Percentiles rank a stretch among this genome's conserved stretches.
Evolutionary conservation across 2,888 invertebrate species (phyloP).

Genomic region (Macrophya annulata): DNA sequence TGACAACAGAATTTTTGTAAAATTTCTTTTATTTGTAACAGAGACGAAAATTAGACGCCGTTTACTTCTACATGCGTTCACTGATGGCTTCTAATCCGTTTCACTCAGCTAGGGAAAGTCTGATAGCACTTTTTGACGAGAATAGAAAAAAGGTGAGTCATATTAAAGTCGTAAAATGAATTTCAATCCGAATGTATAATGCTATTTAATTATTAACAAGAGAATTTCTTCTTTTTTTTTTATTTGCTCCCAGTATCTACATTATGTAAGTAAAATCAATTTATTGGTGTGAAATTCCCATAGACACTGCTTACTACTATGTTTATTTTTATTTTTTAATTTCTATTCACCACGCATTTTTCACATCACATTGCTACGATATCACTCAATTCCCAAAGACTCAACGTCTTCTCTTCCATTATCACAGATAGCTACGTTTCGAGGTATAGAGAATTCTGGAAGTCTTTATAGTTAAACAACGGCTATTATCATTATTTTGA

Average conservation of each 20-base stretch:
- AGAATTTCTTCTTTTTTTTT: constrained; percentile 74
- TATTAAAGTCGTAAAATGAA: background rate
- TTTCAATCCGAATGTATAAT: background rate
- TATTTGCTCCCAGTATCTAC: constrained; percentile 81
- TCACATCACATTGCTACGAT: constrained; percentile 2
- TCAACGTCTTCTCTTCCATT: background rate
- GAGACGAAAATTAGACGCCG: constrained; percentile 97
- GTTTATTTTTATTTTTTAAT: too few relatives aligned
- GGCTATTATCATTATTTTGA: background rate
- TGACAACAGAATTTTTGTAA: background rate
- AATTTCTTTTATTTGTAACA: constrained; percentile 79
- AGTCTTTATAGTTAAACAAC: too few relatives aligned
- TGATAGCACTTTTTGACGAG: constrained; percentile 94
- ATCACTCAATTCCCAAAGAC: background rate
- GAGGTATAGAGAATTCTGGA: background rate
- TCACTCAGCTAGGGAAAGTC: constrained; percentile 94
- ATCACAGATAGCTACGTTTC: background rate
- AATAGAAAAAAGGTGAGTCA: constrained; percentile 91
- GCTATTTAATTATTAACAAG: constrained; percentile 50
- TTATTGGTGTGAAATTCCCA: constrained; percentile 73
- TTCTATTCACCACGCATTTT: constrained; percentile 55
- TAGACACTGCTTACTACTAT: constrained; percentile 68
- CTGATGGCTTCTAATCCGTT: constrained; percentile 97
- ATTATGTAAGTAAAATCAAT: constrained; percentile 81
- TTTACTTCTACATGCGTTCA: constrained; percentile 97